These are phyloP conservation scores for Rhinolophus sinicus DNA, from an alignment of 2,113 vertebrate genomes.

Conservation along the genomic window DNA sequence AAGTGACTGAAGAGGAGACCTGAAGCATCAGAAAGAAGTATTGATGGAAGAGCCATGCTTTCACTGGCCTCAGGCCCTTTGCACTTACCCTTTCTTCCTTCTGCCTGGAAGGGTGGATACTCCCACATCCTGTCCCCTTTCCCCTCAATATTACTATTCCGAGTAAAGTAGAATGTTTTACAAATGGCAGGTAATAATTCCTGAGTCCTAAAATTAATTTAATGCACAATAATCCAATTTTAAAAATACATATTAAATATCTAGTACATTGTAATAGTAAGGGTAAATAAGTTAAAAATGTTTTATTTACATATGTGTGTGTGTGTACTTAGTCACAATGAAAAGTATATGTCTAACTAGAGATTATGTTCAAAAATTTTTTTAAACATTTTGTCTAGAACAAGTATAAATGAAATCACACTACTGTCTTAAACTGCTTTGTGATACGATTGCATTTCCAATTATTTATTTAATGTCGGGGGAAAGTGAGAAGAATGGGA, in stretches of 20 bases:
- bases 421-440: background rate
- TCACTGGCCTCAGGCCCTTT: background rate
- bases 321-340: background rate
- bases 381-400: background rate
- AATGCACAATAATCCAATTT: background rate
- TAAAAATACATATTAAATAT: background rate
- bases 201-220: conserved; percentile 17
- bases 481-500: background rate
- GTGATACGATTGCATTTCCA: background rate
- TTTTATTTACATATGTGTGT: background rate
- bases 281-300: background rate
- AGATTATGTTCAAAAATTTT: background rate
- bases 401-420: background rate
- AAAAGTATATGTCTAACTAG: background rate
- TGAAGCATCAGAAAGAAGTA: background rate
- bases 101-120: background rate
- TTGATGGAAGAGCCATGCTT: background rate
- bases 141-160: background rate
- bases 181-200: background rate
- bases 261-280: background rate
- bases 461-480: conserved; percentile 21
- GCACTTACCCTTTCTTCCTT: background rate
- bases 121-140: background rate
- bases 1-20: background rate
- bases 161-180: background rate